These are phyloP conservation scores for Zoanthus gigantus DNA, from an alignment of 92 coral and sea anemone species.

Conservation along the genomic window DNA sequence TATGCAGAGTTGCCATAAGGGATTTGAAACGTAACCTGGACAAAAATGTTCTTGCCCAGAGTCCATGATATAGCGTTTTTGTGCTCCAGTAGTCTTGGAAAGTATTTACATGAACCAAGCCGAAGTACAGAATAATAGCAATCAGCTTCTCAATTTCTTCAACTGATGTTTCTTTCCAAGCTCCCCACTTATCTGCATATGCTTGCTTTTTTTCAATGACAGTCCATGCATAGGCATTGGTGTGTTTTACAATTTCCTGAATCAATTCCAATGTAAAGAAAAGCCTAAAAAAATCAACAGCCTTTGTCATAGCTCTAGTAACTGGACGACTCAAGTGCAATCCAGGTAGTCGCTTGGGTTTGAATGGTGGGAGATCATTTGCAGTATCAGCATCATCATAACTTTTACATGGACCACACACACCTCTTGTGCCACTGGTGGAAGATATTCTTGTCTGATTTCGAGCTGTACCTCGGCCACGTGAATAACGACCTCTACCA, in stretches of 20 bases:
- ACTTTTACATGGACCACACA: slow-evolving; percentile 41
- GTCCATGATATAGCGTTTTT: slow-evolving; percentile 72
- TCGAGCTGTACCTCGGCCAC: slow-evolving; percentile 33
- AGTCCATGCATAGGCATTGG: slow-evolving; percentile 68
- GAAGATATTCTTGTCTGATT: slow-evolving; percentile 1
- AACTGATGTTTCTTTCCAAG: slow-evolving; percentile 70
- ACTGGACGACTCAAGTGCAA: slow-evolving; percentile 45
- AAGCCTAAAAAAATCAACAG: slow-evolving; percentile 69
- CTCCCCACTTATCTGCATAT: slow-evolving; percentile 50
- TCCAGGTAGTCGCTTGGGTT: slow-evolving; percentile 65
- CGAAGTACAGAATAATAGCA: slow-evolving; percentile 65
- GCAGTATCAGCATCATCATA: slow-evolving; percentile 57
- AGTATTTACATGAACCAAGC: slow-evolving; percentile 59
- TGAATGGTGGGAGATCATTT: slow-evolving; percentile 62
- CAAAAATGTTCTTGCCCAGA: slow-evolving; percentile 76
- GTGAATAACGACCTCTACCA: slow-evolving; percentile 11
- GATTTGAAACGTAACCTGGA: slow-evolving; percentile 51
- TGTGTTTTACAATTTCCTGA: slow-evolving; percentile 46
- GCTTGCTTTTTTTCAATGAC: slow-evolving; percentile 19
- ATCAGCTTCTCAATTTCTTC: slow-evolving; percentile 70
- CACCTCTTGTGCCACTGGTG: slow-evolving; percentile 1
- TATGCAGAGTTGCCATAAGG: slow-evolving; percentile 73
- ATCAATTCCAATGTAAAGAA: slow-evolving; percentile 69
- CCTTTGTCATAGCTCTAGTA: slow-evolving; percentile 61
- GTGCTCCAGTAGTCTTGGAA: slow-evolving; percentile 71